Conservation (phyloP, 2,113 vertebrate species). For the Equus przewalskii region DNA sequence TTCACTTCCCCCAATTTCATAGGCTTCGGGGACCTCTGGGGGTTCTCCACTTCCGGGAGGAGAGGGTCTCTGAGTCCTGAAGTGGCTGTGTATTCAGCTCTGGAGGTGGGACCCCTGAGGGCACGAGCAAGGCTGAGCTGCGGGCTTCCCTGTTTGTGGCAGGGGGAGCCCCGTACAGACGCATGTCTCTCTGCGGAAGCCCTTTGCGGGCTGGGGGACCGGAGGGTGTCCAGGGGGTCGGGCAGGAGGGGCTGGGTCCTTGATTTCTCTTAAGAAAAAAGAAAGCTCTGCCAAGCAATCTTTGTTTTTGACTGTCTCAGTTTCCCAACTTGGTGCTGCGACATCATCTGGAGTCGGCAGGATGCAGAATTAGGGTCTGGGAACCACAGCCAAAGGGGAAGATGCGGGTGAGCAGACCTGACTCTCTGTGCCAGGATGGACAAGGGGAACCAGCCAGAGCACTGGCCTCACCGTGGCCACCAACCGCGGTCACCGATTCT, state of each 20-base stretch:
- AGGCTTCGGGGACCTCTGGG: neutral
- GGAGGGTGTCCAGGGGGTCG: neutral
- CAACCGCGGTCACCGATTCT: fast-evolving
- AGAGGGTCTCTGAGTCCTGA: neutral
- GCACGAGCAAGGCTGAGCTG: neutral
- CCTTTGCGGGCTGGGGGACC: neutral
- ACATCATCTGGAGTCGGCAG: neutral
- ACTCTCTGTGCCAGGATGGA: neutral
- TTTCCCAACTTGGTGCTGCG: neutral
- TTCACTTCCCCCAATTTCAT: neutral
- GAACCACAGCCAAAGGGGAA: neutral
- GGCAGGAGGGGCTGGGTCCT: neutral
- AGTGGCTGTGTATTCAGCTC: neutral
- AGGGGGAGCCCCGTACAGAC: fast-evolving
- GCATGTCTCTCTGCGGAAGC: neutral
- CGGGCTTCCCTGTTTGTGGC: neutral
- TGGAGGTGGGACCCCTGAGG: neutral
- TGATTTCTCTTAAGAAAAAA: neutral
- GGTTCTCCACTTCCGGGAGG: neutral
- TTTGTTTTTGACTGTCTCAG: slow-evolving; percentile 6
- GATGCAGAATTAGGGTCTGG: neutral
- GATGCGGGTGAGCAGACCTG: neutral
- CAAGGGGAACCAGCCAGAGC: fast-evolving
- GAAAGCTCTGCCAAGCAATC: neutral
- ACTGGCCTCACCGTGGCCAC: fast-evolving